A percentile compares a stretch with the other conserved stretches of the same genome.
These are phyloP conservation scores for Loris lydekkerianus DNA, from an alignment of 2,797 vertebrate species.

Conservation along the genomic window DNA sequence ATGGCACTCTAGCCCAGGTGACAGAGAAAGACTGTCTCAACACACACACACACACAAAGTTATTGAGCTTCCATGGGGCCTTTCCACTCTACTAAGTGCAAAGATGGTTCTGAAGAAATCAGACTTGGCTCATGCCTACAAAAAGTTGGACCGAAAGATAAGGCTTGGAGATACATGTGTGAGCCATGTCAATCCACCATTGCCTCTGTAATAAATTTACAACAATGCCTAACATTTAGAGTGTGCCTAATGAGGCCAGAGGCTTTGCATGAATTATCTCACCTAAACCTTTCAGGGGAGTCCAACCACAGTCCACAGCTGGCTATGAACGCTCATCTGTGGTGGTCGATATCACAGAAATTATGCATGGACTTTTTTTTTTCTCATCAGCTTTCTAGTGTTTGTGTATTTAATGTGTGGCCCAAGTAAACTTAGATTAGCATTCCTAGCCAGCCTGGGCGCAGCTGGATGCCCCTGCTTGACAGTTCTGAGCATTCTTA, in stretches of 20 bases:
- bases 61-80: background rate
- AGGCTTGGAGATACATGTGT: background rate
- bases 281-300: background rate
- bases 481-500: background rate
- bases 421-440: too few species aligned
- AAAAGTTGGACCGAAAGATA: constrained; percentile 13
- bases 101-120: background rate
- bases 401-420: too few species aligned
- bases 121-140: background rate
- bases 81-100: background rate
- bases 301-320: too few species aligned
- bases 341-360: too few species aligned
- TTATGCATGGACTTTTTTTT: too few species aligned
- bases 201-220: background rate
- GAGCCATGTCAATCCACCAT: background rate
- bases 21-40: too few species aligned
- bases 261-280: background rate
- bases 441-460: too few species aligned
- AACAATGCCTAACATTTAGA: background rate
- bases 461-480: too few species aligned
- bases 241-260: background rate
- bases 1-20: too few species aligned
- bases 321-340: too few species aligned
- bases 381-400: too few species aligned
- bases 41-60: background rate